Conservation (phyloP, 2,113 vertebrate genomes). For the Columba janthina region DNA sequence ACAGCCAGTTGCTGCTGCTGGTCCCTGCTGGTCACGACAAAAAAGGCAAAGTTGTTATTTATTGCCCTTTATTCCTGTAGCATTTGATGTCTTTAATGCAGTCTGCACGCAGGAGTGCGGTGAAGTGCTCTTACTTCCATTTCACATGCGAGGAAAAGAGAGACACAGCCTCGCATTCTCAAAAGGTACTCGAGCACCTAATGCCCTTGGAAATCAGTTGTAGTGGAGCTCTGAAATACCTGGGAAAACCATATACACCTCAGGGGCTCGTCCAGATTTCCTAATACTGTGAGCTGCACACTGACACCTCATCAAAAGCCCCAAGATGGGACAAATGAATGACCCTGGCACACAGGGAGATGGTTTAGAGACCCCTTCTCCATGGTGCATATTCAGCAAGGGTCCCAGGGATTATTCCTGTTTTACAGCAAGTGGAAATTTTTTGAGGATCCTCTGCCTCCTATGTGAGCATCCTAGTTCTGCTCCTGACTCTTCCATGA, state of each 20-base stretch:
- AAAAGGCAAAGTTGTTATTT: conserved; percentile 32
- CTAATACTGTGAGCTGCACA: accelerated
- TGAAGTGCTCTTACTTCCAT: conserved; percentile 18
- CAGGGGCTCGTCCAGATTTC: not conserved
- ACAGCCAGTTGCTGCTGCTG: not conserved
- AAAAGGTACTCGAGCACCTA: conserved; percentile 1
- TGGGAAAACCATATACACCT: accelerated
- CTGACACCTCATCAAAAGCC: not conserved
- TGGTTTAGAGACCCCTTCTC: not conserved
- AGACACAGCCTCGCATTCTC: not conserved
- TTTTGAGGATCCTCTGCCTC: not conserved
- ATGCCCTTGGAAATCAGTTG: not conserved
- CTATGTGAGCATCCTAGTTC: not conserved
- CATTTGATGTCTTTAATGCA: conserved; percentile 12
- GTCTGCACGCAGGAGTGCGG: not conserved
- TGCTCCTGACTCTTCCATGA: not conserved
- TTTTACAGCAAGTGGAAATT: not conserved
- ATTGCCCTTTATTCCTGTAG: not conserved
- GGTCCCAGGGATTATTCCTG: not conserved
- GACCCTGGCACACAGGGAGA: too few relatives aligned
- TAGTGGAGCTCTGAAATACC: not conserved
- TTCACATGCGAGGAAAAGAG: not conserved
- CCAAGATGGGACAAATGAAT: accelerated
- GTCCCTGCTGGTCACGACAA: not conserved
- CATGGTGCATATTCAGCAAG: accelerated